These are phyloP conservation scores for Montifringilla adamsi DNA, from an alignment of 2,113 vertebrate genomes.

Conservation along the genomic window DNA sequence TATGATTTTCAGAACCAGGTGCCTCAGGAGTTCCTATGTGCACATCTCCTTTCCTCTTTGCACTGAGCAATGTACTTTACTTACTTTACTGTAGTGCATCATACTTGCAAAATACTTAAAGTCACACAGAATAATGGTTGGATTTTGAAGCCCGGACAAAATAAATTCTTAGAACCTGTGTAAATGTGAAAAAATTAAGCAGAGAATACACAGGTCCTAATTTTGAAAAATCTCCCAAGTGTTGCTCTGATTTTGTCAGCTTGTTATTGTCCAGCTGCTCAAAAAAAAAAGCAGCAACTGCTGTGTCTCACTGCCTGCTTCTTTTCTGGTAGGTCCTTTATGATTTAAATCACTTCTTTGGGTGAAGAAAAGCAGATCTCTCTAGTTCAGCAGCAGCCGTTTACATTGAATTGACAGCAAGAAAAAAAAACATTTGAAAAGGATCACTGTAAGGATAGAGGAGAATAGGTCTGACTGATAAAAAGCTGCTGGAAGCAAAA, in stretches of 20 bases:
- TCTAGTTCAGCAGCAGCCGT: constrained; percentile 9
- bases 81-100: background rate
- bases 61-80: background rate
- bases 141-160: background rate
- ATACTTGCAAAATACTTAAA: background rate
- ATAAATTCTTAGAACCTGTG: background rate
- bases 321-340: background rate
- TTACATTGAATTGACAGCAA: constrained; percentile 17
- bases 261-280: background rate
- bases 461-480: constrained; percentile 6
- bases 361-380: constrained; percentile 23
- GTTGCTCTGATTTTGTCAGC: background rate
- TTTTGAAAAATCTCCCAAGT: background rate
- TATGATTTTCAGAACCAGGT: background rate
- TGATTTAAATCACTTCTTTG: constrained; percentile 39
- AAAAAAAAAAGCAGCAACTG: background rate
- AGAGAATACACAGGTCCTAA: background rate
- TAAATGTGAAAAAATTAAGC: background rate
- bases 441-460: background rate
- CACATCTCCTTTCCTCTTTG: background rate
- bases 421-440: constrained; percentile 40
- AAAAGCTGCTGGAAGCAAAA: background rate
- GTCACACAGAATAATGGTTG: background rate
- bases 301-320: background rate
- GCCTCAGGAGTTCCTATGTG: rapidly evolving